phyloP scores from a whole-genome alignment of 1,140 invertebrate species.

The Eubasilissa regina region DNA sequence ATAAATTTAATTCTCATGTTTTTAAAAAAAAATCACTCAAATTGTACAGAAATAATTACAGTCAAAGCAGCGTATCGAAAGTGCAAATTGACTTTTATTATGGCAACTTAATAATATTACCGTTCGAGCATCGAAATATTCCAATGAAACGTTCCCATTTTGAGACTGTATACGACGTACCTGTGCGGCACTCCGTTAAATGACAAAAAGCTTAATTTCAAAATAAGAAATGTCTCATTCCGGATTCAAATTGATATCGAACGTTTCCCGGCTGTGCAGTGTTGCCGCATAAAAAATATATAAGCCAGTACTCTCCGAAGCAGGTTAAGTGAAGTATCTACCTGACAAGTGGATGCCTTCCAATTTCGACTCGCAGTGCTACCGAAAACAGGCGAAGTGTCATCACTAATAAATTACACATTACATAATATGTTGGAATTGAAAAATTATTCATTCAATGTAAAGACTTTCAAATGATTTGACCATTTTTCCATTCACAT shows the following conservation, averaged over 20 bases:
- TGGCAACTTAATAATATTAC: neutral
- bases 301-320: constrained; percentile 14
- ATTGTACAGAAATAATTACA: no score
- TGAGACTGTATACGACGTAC: neutral
- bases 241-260: constrained; percentile 9
- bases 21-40: no score
- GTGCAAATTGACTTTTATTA: neutral
- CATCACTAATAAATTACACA: neutral
- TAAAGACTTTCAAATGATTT: neutral
- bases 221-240: constrained; percentile 6
- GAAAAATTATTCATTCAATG: no score
- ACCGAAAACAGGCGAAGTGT: neutral
- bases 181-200: neutral
- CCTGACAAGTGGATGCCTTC: constrained; percentile 8
- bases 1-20: no score
- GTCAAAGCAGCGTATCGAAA: neutral
- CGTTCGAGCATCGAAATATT: neutral
- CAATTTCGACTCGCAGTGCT: neutral
- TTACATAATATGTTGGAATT: no score
- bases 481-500: neutral
- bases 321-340: constrained; percentile 4
- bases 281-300: constrained; percentile 8
- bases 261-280: constrained; percentile 5
- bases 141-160: neutral
- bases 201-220: constrained; percentile 6